Evolutionary conservation across 2,113 vertebrate species (phyloP).

Genomic region (Thunnus maccoyii): DNA sequence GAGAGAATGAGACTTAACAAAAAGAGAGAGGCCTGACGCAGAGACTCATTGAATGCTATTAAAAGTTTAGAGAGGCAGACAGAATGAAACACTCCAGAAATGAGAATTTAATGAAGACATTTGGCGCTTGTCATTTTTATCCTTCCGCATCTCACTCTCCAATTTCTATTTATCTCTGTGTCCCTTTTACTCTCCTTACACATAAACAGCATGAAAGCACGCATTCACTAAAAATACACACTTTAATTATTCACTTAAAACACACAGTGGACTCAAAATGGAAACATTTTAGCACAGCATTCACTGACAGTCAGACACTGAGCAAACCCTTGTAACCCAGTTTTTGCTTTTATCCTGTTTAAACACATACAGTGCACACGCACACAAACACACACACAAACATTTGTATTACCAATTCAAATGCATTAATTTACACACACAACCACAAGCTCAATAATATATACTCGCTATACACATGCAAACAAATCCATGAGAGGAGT

Average conservation of each 20-base stretch:
- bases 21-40: constrained; percentile 22
- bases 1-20: constrained; percentile 32
- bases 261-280: constrained; percentile 12
- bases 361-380: background rate
- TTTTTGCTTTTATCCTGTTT: background rate
- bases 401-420: background rate
- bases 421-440: background rate
- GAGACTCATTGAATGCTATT: constrained; percentile 43
- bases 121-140: constrained; percentile 63
- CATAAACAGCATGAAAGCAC: constrained; percentile 17
- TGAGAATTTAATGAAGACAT: constrained; percentile 72
- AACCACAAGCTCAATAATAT: too few species aligned
- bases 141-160: constrained; percentile 34
- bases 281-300: constrained; percentile 4
- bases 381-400: background rate
- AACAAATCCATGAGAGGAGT: background rate
- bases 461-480: background rate
- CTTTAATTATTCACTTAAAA: constrained; percentile 33
- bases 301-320: background rate
- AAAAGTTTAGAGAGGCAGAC: constrained; percentile 64
- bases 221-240: constrained; percentile 18
- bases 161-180: constrained; percentile 39
- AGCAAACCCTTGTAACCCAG: constrained; percentile 13
- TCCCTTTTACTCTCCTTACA: constrained; percentile 10
- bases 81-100: constrained; percentile 59